A percentile compares a stretch with the other conserved stretches of the same genome.
These are phyloP conservation scores for Sicus ferrugineus DNA, from an alignment of 2,888 invertebrate species.

Conservation along the genomic window DNA sequence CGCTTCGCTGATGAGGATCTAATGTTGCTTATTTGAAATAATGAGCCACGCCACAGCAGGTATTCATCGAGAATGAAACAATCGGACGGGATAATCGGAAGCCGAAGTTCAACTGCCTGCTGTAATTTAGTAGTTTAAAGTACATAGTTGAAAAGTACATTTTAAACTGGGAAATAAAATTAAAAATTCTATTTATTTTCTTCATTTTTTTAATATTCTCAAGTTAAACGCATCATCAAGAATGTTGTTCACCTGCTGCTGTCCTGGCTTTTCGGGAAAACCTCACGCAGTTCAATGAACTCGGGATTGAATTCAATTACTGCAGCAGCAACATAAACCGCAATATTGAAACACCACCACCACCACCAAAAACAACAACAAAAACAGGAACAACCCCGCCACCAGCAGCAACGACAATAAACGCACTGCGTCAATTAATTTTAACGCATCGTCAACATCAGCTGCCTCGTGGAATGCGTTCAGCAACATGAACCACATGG, in stretches of 20 bases:
- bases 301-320: conserved; percentile 22
- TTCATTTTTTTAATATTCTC: too few relatives aligned
- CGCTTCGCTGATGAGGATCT: background rate
- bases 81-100: background rate
- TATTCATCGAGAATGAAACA: background rate
- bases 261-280: too few relatives aligned
- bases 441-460: conserved; percentile 29
- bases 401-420: background rate
- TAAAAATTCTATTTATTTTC: too few relatives aligned
- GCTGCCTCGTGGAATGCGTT: conserved; percentile 8
- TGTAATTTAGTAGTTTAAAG: background rate
- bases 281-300: conserved; percentile 31
- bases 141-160: background rate
- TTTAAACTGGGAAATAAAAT: background rate
- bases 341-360: background rate
- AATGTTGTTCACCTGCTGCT: too few relatives aligned
- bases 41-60: background rate
- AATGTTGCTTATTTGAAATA: conserved; percentile 1
- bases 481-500: conserved; percentile 12
- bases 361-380: background rate
- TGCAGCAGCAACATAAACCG: background rate
- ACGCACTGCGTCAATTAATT: conserved; percentile 26
- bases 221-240: too few relatives aligned
- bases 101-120: background rate
- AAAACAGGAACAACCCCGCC: conserved; percentile 1